Conservation (phyloP, 2,797 vertebrate genomes). For the Craterocephalus amniculus region DNA sequence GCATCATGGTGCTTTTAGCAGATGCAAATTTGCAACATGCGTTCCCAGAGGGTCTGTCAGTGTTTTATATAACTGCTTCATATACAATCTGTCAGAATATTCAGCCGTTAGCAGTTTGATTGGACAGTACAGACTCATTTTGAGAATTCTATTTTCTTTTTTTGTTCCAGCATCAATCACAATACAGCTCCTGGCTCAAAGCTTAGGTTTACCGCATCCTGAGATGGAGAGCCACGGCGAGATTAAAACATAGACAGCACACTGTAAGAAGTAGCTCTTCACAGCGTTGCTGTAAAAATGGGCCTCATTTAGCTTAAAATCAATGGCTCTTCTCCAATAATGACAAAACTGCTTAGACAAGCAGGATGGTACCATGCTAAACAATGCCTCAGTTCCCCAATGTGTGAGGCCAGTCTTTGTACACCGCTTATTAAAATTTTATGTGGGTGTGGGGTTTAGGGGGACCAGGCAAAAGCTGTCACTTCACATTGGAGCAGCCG, state of each 20-base stretch:
- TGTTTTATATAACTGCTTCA: not conserved
- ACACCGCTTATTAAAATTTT: slow-evolving; percentile 53
- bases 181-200: slow-evolving; percentile 7
- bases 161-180: slow-evolving; percentile 24
- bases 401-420: slow-evolving; percentile 53
- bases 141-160: slow-evolving; percentile 9
- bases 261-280: slow-evolving; percentile 27
- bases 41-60: not conserved
- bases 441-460: slow-evolving; percentile 34
- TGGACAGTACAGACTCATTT: not conserved
- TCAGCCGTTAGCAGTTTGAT: slow-evolving; percentile 1
- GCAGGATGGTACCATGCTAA: slow-evolving; percentile 39
- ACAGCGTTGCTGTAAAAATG: slow-evolving; percentile 9
- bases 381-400: slow-evolving; percentile 58
- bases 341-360: slow-evolving; percentile 48
- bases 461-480: slow-evolving; percentile 52
- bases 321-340: slow-evolving; percentile 10
- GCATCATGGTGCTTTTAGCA: no score
- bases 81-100: not conserved
- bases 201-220: slow-evolving; percentile 30
- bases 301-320: slow-evolving; percentile 36
- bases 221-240: slow-evolving; percentile 21
- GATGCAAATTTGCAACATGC: no score
- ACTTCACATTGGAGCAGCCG: slow-evolving; percentile 47
- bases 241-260: slow-evolving; percentile 29